Evolutionary conservation across 2,888 invertebrate genomes (phyloP), one percentile per base, ranked within the genome.

Genomic region (Microplitis manilae): DNA sequence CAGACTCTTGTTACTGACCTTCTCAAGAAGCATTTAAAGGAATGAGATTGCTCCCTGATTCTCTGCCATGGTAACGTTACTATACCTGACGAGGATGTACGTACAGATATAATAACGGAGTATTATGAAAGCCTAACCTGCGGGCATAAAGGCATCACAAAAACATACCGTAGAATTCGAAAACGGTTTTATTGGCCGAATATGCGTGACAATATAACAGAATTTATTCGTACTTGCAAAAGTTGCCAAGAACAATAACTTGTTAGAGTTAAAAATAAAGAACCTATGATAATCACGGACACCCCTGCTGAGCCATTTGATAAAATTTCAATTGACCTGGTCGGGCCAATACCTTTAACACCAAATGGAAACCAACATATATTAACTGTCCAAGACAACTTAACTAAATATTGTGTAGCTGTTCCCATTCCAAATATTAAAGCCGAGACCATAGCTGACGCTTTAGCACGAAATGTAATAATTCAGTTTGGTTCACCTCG

Each of bases 251-350:
- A 61, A 61, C 15, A n/a, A 61, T 6, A 61, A 61, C 9, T 61
- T 5, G 61, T 61, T 13, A 5, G 61, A 7, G 9, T 61, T 0
- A 77, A 77, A 67, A 75, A 76, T 0, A n/a, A 72, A 39, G 80
- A 81, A 61, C 82, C 84, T 0, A 74, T 85, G 80, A 69, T 81
- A 0, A 69, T 80, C 0, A 83, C 78, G 0, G 79, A 82, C 17
- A 81, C 77, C 0, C 80, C 80, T 0, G 67, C 73, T 0, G 75
- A 79, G 40, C 65, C 75, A 1, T 82, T 80, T 17, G 77, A 81
- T 7, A 81, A 81, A 9, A 73, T 79, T 0, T 80, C 80, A 0
- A 70, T 81, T 61, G n/a, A n/a, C n/a, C n/a, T n/a, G n/a, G n/a
- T n/a, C n/a, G n/a, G n/a, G n/a, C n/a, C n/a, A n/a, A n/a, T 77